A percentile compares a stretch with the other conserved stretches of the same genome.
These are phyloP conservation scores for Arbacia lixula DNA, from an alignment of 53 echinoderm and acorn worm species.

Conservation along the genomic window DNA sequence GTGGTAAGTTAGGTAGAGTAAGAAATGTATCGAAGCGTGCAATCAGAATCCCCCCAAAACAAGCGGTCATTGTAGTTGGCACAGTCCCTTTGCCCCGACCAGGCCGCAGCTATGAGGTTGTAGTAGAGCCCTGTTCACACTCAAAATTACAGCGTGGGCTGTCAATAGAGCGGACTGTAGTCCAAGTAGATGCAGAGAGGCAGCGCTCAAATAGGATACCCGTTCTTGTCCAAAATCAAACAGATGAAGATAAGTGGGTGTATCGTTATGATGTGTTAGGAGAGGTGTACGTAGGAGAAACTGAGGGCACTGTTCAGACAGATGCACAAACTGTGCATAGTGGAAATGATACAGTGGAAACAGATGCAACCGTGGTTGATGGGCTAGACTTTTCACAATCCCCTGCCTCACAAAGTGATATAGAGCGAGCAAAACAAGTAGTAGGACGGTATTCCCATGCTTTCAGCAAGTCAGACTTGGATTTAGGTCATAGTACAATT, in stretches of 20 bases:
- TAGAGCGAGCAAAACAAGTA: conserved; percentile 3
- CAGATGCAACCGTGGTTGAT: too few relatives aligned
- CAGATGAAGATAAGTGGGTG: background rate
- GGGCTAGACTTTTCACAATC: conserved; percentile 30
- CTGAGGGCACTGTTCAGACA: background rate
- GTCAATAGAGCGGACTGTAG: background rate
- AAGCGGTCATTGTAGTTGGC: background rate
- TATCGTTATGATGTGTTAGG: background rate
- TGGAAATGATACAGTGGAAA: background rate
- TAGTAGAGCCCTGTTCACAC: conserved; percentile 5
- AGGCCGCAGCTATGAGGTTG: background rate
- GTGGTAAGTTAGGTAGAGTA: background rate
- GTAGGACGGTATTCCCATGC: conserved; percentile 24
- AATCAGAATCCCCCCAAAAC: background rate
- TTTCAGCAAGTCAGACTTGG: conserved; percentile 30
- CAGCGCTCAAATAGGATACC: background rate
- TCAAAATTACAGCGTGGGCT: background rate
- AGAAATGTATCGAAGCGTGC: background rate
- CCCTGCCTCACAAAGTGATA: background rate
- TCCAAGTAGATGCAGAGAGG: background rate
- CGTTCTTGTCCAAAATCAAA: conserved; percentile 1
- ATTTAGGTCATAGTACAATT: conserved; percentile 38
- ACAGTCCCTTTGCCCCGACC: background rate
- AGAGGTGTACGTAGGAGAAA: background rate
- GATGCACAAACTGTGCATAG: background rate